A percentile compares a stretch with the other conserved stretches of the same genome.
phyloP scores from a whole-genome alignment of 2,113 vertebrate genomes.

The Labrus mixtus region DNA sequence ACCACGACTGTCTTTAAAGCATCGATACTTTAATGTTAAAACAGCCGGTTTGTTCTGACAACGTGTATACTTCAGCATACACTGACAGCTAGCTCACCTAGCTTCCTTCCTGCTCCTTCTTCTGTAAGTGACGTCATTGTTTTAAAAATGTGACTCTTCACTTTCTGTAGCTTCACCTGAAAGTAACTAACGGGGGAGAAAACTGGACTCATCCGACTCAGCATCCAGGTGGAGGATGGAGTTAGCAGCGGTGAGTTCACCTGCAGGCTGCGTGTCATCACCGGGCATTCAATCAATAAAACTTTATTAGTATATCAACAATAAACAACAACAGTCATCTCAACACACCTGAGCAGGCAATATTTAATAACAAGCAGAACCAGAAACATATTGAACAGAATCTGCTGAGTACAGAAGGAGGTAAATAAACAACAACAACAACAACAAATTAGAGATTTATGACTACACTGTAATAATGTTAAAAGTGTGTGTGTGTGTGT shows the following conservation, averaged over 20 bases:
- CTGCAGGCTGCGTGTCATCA: neutral
- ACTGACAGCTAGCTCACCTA: slow-evolving; percentile 8
- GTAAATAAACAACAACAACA: no score
- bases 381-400: no score
- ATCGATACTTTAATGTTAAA: neutral
- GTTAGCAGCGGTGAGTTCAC: slow-evolving; percentile 71
- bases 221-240: slow-evolving; percentile 70
- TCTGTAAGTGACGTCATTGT: neutral
- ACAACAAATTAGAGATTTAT: no score
- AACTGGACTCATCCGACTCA: slow-evolving; percentile 40
- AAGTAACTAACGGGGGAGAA: slow-evolving; percentile 14
- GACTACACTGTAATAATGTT: no score
- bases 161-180: slow-evolving; percentile 10
- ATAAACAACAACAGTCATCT: no score
- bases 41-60: neutral
- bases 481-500: no score
- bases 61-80: no score
- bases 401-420: no score
- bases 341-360: no score
- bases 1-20: neutral
- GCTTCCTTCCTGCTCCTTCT: neutral
- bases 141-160: slow-evolving; percentile 1
- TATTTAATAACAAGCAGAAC: no score
- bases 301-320: no score
- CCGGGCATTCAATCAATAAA: no score